These are phyloP conservation scores for Brachionus rotundiformis DNA, from an alignment of 1,140 invertebrate species.

Conservation along the genomic window DNA sequence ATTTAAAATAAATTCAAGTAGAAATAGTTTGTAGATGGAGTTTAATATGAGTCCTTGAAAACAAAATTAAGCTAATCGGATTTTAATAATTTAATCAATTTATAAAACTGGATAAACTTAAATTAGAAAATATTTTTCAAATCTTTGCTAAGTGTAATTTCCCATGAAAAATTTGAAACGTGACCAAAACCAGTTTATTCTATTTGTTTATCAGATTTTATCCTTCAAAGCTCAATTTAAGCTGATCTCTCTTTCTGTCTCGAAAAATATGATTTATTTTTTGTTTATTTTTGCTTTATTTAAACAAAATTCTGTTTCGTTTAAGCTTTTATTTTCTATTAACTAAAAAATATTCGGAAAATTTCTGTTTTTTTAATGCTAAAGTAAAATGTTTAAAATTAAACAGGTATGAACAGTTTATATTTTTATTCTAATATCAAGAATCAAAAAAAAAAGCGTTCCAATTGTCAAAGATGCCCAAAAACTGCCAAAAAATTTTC, in stretches of 20 bases:
- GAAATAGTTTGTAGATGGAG: too few species aligned
- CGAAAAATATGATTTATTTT: neutral
- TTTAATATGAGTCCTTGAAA: too few species aligned
- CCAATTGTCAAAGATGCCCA: neutral
- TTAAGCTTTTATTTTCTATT: neutral
- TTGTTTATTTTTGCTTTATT: neutral
- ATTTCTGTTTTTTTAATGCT: neutral
- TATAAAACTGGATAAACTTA: neutral
- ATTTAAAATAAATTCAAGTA: neutral
- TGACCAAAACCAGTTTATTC: neutral
- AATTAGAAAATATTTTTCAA: neutral
- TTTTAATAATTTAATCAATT: slow-evolving; percentile 1
- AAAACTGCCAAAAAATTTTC: neutral
- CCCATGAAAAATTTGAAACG: neutral
- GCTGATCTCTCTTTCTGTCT: neutral
- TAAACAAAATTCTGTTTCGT: neutral
- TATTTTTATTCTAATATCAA: neutral
- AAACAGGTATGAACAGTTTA: neutral
- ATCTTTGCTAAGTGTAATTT: neutral
- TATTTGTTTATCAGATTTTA: neutral
- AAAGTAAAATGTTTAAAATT: neutral
- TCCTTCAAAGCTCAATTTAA: neutral
- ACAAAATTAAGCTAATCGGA: slow-evolving; percentile 4
- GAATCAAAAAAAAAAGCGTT: neutral
- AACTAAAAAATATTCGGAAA: neutral